Conservation (phyloP, 2,888 invertebrate genomes). For the Lymantria dispar region DNA sequence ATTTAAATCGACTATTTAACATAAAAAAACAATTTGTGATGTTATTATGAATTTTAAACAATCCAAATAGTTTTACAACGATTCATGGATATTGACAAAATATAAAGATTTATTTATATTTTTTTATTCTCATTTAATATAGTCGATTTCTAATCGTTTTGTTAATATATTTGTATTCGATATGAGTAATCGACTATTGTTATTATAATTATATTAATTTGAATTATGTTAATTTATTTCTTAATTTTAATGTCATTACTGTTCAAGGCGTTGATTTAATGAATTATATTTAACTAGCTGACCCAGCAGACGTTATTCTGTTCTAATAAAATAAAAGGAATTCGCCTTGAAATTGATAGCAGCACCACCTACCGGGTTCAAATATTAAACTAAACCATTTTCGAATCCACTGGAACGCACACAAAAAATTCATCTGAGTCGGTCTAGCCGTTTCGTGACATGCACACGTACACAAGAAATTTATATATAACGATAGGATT, state of each 20-base stretch:
- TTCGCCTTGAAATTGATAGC: too few species aligned
- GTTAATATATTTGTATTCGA: slow-evolving; percentile 22
- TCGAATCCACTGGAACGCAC: too few species aligned
- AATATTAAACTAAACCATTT: too few species aligned
- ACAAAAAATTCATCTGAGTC: too few species aligned
- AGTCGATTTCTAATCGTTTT: slow-evolving; percentile 24
- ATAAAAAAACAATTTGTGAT: slow-evolving; percentile 31
- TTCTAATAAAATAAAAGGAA: too few species aligned
- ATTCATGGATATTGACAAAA: slow-evolving; percentile 26
- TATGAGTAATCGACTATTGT: slow-evolving; percentile 20
- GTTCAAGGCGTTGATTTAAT: not conserved
- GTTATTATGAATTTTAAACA: slow-evolving; percentile 37
- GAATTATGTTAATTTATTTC: not conserved
- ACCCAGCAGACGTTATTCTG: too few species aligned
- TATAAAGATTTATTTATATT: slow-evolving; percentile 28
- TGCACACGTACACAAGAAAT: too few species aligned
- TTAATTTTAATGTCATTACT: not conserved
- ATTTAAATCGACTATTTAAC: slow-evolving; percentile 45
- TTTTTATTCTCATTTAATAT: slow-evolving; percentile 25
- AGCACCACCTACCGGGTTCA: too few species aligned
- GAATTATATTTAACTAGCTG: too few species aligned
- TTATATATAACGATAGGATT: too few species aligned
- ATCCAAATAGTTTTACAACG: slow-evolving; percentile 23
- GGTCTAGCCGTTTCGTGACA: too few species aligned
- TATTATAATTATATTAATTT: slow-evolving; percentile 3